Conservation (phyloP, 2,797 vertebrate genomes). For the Naso thynnoides region DNA sequence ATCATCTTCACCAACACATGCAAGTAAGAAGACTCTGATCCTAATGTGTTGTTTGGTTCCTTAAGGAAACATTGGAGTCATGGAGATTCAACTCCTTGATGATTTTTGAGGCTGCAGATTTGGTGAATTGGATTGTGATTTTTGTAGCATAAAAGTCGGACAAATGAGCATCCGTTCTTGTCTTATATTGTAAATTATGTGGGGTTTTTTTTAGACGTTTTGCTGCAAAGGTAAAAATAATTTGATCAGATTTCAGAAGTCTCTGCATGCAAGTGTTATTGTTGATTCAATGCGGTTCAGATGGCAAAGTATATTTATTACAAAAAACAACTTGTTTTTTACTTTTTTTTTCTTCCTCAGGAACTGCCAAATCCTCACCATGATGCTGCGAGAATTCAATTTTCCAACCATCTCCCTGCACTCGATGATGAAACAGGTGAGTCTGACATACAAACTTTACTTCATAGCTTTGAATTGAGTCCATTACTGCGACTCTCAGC, state of each 20-base stretch:
- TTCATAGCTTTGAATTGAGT: neutral
- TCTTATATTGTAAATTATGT: neutral
- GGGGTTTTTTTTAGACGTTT: too few species aligned
- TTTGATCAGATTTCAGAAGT: neutral
- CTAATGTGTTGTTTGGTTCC: too few species aligned
- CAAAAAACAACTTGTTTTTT: neutral
- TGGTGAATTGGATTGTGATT: neutral
- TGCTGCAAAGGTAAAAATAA: neutral
- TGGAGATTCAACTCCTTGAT: neutral
- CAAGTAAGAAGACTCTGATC: slow-evolving; percentile 87
- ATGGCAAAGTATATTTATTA: neutral
- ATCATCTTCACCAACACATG: slow-evolving; percentile 97
- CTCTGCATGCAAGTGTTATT: neutral
- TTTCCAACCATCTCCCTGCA: slow-evolving; percentile 93
- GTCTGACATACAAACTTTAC: neutral
- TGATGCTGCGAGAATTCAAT: slow-evolving; percentile 92
- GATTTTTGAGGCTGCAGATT: neutral
- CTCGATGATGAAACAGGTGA: slow-evolving; percentile 99
- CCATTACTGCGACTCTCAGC: neutral
- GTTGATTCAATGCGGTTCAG: neutral
- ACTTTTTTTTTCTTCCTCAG: slow-evolving; percentile 69
- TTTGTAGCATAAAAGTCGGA: neutral
- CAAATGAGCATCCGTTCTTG: neutral
- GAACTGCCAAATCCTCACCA: slow-evolving; percentile 93
- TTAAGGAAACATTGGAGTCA: neutral